A percentile compares a stretch with the other conserved stretches of the same genome.
These are phyloP conservation scores for Centropus bengalensis DNA, from an alignment of 2,113 vertebrate species.

Conservation along the genomic window DNA sequence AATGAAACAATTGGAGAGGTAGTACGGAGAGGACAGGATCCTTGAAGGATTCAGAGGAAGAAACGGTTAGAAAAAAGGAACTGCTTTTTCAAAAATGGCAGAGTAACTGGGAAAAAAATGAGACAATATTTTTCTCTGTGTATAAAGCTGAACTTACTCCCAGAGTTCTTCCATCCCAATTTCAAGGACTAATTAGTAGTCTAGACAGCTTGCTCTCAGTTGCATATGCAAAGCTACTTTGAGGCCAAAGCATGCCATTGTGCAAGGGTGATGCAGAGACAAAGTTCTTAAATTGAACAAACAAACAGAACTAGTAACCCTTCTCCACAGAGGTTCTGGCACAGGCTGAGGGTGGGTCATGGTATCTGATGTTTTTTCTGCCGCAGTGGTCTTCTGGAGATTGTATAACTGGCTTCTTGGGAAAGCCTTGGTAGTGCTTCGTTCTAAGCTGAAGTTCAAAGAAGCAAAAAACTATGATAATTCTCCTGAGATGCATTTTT, in stretches of 20 bases:
- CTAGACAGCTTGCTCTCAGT: background rate
- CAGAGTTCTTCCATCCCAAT: background rate
- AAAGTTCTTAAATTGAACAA: background rate
- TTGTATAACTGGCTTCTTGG: background rate
- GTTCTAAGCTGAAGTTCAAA: background rate
- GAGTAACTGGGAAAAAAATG: background rate
- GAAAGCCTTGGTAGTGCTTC: background rate
- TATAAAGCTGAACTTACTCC: background rate
- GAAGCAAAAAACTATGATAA: background rate
- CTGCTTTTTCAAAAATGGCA: background rate
- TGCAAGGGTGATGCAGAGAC: background rate
- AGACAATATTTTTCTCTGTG: background rate
- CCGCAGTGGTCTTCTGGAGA: background rate
- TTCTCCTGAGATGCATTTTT: background rate
- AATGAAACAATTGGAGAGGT: background rate
- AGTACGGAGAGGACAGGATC: background rate
- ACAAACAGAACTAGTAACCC: fast-evolving
- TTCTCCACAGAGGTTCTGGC: background rate
- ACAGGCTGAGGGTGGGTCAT: background rate
- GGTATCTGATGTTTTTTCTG: background rate
- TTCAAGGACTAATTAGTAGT: background rate
- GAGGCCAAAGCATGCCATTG: background rate
- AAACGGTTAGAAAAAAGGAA: background rate
- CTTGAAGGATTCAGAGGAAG: background rate
- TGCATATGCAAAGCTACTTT: background rate